A percentile compares a stretch with the other conserved stretches of the same genome.
phyloP scores from a whole-genome alignment of 2,113 vertebrate genomes.

The Notiomystis cincta region DNA sequence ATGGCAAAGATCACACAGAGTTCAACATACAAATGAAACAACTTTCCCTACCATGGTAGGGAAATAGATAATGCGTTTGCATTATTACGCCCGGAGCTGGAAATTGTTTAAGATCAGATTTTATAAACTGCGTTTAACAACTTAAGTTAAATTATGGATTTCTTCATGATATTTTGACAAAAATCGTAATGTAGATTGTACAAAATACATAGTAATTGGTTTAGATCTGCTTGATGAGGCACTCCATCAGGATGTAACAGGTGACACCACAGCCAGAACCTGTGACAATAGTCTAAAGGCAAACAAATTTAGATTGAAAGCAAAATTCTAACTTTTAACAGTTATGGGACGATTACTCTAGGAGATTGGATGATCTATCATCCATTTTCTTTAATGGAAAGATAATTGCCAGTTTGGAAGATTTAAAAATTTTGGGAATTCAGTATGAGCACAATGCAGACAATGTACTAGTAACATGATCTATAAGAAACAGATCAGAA shows the following conservation, averaged over 20 bases:
- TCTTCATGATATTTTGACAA: not conserved
- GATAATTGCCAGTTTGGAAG: not conserved
- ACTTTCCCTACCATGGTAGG: not conserved
- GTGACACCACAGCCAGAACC: not conserved
- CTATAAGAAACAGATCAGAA: not conserved
- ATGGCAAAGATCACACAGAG: not conserved
- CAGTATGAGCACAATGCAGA: not conserved
- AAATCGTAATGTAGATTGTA: not conserved
- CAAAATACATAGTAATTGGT: not conserved
- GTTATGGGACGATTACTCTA: not conserved
- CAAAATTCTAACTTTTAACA: not conserved
- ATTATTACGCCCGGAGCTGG: not conserved
- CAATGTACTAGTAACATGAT: rapidly evolving
- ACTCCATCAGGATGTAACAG: not conserved
- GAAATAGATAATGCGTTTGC: not conserved
- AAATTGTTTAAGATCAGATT: not conserved
- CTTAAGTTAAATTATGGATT: not conserved
- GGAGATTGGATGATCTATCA: not conserved
- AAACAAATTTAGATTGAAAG: not conserved
- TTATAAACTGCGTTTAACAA: not conserved
- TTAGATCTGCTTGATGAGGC: not conserved
- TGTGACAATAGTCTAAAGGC: not conserved
- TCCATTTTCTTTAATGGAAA: not conserved
- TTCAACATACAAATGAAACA: not conserved
- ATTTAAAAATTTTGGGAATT: not conserved